Base-by-base conservation (phyloP, 2,113 vertebrate genomes). In the Upupa epops region DNA sequence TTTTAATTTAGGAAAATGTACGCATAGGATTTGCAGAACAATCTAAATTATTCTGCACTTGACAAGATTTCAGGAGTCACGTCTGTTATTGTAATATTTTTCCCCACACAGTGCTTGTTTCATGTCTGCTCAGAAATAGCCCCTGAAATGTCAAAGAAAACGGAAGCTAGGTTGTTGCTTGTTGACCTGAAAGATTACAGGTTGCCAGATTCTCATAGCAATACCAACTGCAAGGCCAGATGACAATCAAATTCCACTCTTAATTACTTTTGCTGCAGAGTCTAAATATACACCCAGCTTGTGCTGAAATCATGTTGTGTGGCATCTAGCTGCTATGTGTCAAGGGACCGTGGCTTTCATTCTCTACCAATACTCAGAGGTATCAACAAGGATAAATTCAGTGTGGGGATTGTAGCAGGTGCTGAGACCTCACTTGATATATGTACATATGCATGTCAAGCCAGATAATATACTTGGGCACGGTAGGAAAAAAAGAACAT, bases 401-500 rank as follows among this genome's bases (percentile, higher is more conserved):
- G 83, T 48, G 72, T 1, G 28, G 73, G 85, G 83, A 90, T 34
- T 92, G 74, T 13, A 94, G 83, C 86, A 95, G 85, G 83, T 90
- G 78, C 88, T 48, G 34, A 95, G 95, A 87, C 90, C 94, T 96
- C 69, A 34, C 80, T 94, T 97, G 97, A 98, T 97, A 95, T 91
- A 97, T 95, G 92, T 93, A 94, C 92, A 89, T 93, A 95, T 91
- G 93, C 86, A 96, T 90, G 96, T 96, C 96, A 96, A 63, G 82
- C 78, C 90, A 96, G 96, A 97, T 97, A 98, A 98, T 96, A 95
- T 94, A 96, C 88, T 95, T 93, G 61, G 91, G 83, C 58, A 84
- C 32, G 60, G 84, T 24, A 92, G 88, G 51, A 71, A 93, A 83
- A 94, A 94, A 92, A 95, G 89, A 96, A 79, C 91, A 98, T 97